Conservation (phyloP, 2,113 vertebrate genomes). For the Taurulus bubalis region DNA sequence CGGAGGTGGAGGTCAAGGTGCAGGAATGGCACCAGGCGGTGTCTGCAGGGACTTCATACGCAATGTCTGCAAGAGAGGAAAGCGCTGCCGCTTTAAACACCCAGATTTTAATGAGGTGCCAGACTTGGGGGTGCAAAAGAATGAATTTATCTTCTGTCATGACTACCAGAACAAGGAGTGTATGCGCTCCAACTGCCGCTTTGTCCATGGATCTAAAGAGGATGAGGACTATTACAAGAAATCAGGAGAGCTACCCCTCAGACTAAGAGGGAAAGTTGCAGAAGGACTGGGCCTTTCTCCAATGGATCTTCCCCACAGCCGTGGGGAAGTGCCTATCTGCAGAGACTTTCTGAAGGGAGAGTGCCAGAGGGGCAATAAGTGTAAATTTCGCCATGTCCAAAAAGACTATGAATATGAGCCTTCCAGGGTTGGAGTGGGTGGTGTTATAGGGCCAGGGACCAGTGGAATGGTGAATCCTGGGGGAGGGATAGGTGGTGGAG, state of each 20-base stretch:
- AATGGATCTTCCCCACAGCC: conserved; percentile 92
- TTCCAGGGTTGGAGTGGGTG: conserved; percentile 76
- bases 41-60: conserved; percentile 96
- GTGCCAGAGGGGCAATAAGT: conserved; percentile 94
- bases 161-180: conserved; percentile 98
- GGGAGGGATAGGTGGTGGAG: conserved; percentile 65
- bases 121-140: conserved; percentile 95
- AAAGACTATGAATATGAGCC: conserved; percentile 92
- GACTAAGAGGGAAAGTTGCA: conserved; percentile 92
- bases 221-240: conserved; percentile 99
- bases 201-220: conserved; percentile 96
- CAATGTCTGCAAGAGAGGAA: conserved; percentile 96
- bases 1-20: conserved; percentile 67
- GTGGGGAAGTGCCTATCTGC: conserved; percentile 95
- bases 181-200: conserved; percentile 93
- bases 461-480: conserved; percentile 77
- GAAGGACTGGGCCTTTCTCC: conserved; percentile 92
- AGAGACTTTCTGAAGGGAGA: conserved; percentile 96
- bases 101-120: conserved; percentile 94
- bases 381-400: conserved; percentile 95
- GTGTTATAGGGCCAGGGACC: conserved; percentile 74
- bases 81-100: conserved; percentile 95
- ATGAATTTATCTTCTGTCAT: conserved; percentile 98
- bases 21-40: conserved; percentile 82
- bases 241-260: conserved; percentile 91